phyloP scores from a whole-genome alignment of 2,113 vertebrate genomes.

The Protobothrops mucrosquamatus region DNA sequence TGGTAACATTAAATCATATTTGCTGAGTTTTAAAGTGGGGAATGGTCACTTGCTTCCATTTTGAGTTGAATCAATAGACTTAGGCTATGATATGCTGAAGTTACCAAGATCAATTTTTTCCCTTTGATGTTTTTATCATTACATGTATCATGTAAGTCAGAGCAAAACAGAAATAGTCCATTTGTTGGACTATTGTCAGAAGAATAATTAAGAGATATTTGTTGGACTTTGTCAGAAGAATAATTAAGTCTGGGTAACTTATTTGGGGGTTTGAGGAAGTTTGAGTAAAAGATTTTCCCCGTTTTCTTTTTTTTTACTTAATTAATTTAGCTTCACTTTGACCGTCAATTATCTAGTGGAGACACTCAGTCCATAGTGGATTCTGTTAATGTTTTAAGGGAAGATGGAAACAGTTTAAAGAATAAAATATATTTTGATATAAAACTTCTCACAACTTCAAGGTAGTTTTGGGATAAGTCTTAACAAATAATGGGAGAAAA shows the following conservation, averaged over 20 bases:
- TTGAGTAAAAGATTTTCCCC: too few relatives aligned
- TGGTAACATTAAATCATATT: background rate
- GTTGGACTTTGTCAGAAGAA: background rate
- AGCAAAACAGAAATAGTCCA: background rate
- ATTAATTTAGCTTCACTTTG: too few relatives aligned
- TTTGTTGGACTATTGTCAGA: too few relatives aligned
- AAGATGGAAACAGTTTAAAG: too few relatives aligned
- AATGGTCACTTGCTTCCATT: background rate
- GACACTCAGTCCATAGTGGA: too few relatives aligned
- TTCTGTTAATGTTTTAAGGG: too few relatives aligned
- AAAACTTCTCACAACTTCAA: background rate
- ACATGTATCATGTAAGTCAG: background rate
- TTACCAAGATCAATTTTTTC: background rate
- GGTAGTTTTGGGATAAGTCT: background rate
- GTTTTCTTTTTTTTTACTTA: too few relatives aligned
- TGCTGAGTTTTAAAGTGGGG: too few relatives aligned
- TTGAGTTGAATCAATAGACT: background rate
- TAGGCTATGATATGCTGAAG: background rate
- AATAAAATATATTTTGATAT: too few relatives aligned
- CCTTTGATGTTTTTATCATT: background rate
- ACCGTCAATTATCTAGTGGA: too few relatives aligned
- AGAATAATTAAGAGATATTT: background rate
- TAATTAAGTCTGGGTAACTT: too few relatives aligned
- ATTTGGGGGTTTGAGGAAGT: too few relatives aligned
- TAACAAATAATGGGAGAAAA: background rate